Percentiles rank a stretch among this genome's conserved stretches.
Evolutionary conservation across 2,113 vertebrate species (phyloP).

Genomic region (Saguinus midas): DNA sequence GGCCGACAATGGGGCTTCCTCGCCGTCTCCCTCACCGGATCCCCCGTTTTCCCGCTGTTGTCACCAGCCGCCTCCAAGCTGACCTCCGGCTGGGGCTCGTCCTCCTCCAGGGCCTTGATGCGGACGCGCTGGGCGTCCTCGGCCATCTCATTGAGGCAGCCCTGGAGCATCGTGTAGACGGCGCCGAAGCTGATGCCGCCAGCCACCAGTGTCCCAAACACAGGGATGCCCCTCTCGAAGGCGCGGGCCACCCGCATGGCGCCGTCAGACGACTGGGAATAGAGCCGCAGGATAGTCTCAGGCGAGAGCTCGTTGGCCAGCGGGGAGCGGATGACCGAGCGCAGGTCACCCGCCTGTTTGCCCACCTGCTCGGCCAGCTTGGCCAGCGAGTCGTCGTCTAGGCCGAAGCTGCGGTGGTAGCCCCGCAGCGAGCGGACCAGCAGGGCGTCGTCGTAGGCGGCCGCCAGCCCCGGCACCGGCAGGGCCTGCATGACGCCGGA

Average conservation of each 20-base stretch:
- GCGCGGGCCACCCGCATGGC: conserved; percentile 72
- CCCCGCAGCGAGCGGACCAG: conserved; percentile 66
- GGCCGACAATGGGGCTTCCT: conserved; percentile 41
- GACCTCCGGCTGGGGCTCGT: not conserved
- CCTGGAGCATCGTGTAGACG: conserved; percentile 75
- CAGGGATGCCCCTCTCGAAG: conserved; percentile 67
- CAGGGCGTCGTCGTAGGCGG: conserved; percentile 74
- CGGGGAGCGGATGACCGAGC: conserved; percentile 73
- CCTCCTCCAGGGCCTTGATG: conserved; percentile 76
- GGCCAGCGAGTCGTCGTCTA: conserved; percentile 78
- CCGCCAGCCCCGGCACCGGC: conserved; percentile 75
- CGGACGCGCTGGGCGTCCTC: conserved; percentile 79
- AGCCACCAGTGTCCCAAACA: conserved; percentile 77
- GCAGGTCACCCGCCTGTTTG: conserved; percentile 80
- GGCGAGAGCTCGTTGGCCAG: conserved; percentile 73
- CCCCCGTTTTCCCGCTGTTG: not conserved
- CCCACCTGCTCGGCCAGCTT: conserved; percentile 79
- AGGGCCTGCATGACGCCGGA: conserved; percentile 72
- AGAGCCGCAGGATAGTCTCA: conserved; percentile 69
- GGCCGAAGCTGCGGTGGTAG: conserved; percentile 76
- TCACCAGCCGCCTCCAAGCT: conserved; percentile 51
- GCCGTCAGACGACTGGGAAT: conserved; percentile 50
- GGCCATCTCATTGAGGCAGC: conserved; percentile 78
- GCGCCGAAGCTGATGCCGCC: conserved; percentile 79
- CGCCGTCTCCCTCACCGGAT: not conserved